These are phyloP conservation scores for Conchocele bisecta DNA, from an alignment of 2,888 invertebrate genomes.

Conservation along the genomic window DNA sequence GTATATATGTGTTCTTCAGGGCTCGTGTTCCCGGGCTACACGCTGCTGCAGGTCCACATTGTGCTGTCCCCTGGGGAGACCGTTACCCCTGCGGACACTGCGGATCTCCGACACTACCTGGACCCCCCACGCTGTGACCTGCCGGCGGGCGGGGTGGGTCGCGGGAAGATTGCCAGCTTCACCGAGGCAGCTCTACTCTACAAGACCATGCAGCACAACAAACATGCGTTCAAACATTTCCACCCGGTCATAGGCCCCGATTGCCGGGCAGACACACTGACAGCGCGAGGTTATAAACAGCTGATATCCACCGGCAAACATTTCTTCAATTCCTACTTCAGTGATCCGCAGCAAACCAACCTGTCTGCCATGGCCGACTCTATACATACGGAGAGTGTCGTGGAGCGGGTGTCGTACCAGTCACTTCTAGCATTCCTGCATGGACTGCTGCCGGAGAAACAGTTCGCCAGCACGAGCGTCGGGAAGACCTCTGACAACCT, in stretches of 20 bases:
- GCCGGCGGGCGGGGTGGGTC: not conserved
- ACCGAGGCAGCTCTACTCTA: slow-evolving; percentile 13
- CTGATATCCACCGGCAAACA: slow-evolving; percentile 41
- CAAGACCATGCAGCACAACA: slow-evolving; percentile 30
- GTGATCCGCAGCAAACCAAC: slow-evolving; percentile 7
- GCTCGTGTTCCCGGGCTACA: slow-evolving; percentile 23
- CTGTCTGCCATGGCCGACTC: slow-evolving; percentile 20
- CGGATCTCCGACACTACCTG: not conserved
- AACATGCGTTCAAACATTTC: slow-evolving; percentile 40
- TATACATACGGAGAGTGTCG: slow-evolving; percentile 34
- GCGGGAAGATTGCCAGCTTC: slow-evolving; percentile 12
- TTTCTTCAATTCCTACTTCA: slow-evolving; percentile 31
- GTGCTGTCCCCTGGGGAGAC: slow-evolving; percentile 44
- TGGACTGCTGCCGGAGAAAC: slow-evolving; percentile 64
- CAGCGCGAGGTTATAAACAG: slow-evolving; percentile 35
- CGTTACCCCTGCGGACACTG: not conserved
- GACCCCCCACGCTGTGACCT: not conserved
- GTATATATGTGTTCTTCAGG: slow-evolving; percentile 25
- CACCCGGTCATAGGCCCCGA: slow-evolving; percentile 21
- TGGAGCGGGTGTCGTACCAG: slow-evolving; percentile 42
- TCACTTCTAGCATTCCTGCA: slow-evolving; percentile 60
- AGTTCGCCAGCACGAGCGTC: slow-evolving; percentile 53
- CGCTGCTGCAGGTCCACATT: slow-evolving; percentile 33
- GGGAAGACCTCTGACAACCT: slow-evolving; percentile 52
- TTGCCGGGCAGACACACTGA: slow-evolving; percentile 36